Evolutionary conservation across 1,140 invertebrate species (phyloP), one percentile per base, ranked within the genome.

Genomic region (Ladona fulva): DNA sequence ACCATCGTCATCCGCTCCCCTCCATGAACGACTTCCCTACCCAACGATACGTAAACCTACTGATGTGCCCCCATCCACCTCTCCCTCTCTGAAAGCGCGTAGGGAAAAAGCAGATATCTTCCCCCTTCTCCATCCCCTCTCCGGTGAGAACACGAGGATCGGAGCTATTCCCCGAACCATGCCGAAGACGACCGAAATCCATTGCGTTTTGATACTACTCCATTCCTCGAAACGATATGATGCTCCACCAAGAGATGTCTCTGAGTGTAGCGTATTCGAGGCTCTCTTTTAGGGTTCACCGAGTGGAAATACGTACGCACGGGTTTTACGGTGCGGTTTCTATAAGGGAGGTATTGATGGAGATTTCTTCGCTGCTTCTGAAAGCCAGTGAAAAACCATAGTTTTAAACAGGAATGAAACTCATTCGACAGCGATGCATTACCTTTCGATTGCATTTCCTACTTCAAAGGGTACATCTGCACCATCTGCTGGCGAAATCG

Each of bases 221-320:
- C 52, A 16, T 66, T 66, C 52, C 52, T 19, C 52, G 52, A 66
- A 22, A 22, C 52, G n/a, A 66, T 66, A 12, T 12, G 3, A 3
- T 5, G 5, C 1, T 12, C 52, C 12, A 6, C n/a, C 52, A 12
- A 66, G 52, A 66, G 52, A 66, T 66, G 52, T 66, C 52, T 66
- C 52, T 66, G 52, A 19, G 52, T 66, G 52, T 66, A 66, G n/a
- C 52, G 52, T 66, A 66, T 66, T 66, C n/a, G 52, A 66, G 52
- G n/a, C 52, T 37, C 8, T 37, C 29, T 37, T 37, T 37, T 37
- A 8, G 29, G 29, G 29, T 37, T 8, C 29, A 8, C 8, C 29
- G 29, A 37, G 29, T 37, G 29, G 29, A 37, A 37, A 37, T 37
- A 37, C 29, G 29, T 37, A 37, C 29, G 29, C 29, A 37, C 29